A percentile compares a stretch with the other conserved stretches of the same genome.
These are phyloP conservation scores for Limnodromus scolopaceus DNA, from an alignment of 2,797 vertebrate species.

Conservation along the genomic window DNA sequence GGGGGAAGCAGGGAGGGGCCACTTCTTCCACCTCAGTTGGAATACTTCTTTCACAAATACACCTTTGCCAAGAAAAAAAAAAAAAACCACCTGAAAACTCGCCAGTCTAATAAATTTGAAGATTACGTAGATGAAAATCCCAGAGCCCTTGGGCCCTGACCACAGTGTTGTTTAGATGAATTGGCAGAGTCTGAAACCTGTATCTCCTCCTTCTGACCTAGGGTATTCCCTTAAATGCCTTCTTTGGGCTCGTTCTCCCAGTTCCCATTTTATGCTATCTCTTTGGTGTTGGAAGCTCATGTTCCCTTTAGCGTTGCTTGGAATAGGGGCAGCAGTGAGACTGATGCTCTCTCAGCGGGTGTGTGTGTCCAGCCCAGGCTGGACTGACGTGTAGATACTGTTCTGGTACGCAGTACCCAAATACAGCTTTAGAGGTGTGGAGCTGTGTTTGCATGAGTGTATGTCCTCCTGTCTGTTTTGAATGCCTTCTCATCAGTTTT, in stretches of 20 bases:
- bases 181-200: neutral
- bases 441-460: neutral
- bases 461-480: neutral
- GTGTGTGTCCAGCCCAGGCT: neutral
- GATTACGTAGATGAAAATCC: neutral
- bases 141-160: neutral
- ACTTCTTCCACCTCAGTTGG: neutral
- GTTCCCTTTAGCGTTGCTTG: neutral
- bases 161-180: neutral
- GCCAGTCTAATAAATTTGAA: neutral
- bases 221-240: neutral
- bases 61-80: neutral
- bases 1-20: neutral
- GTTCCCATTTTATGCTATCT: neutral
- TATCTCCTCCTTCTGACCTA: neutral
- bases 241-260: neutral
- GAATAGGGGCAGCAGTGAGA: neutral
- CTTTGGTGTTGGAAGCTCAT: neutral
- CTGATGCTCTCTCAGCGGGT: neutral
- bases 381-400: fast-evolving
- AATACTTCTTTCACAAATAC: neutral
- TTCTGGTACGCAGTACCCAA: neutral
- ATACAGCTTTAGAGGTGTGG: neutral
- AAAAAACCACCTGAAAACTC: neutral
- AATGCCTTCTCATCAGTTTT: neutral